Evolutionary conservation across 2,797 vertebrate genomes (phyloP).

Genomic region (Onychomys torridus): DNA sequence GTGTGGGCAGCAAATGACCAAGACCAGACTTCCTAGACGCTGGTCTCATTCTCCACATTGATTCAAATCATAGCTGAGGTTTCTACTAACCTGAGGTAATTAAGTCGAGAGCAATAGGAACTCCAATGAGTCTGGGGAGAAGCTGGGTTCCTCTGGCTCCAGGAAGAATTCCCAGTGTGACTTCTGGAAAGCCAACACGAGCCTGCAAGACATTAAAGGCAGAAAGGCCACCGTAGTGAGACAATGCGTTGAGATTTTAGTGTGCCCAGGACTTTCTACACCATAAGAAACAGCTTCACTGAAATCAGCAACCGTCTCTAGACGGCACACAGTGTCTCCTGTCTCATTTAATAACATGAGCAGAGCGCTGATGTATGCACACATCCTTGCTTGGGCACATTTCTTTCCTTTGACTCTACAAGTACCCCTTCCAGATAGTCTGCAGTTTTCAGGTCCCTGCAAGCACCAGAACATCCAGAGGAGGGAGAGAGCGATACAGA

Average conservation of each 20-base stretch:
- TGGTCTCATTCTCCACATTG: background rate
- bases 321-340: background rate
- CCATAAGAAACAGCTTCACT: background rate
- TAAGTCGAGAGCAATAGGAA: slow-evolving; percentile 93
- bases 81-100: slow-evolving; percentile 93
- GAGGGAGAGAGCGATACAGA: background rate
- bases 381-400: background rate
- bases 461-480: background rate
- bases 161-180: slow-evolving; percentile 94
- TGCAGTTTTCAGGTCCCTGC: background rate
- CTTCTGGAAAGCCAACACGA: slow-evolving; percentile 93
- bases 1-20: background rate
- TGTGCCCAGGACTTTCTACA: background rate
- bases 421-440: background rate
- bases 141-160: slow-evolving; percentile 94
- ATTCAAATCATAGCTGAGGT: background rate
- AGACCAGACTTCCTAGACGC: background rate
- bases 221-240: slow-evolving; percentile 44
- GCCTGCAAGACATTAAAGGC: slow-evolving; percentile 87
- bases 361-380: background rate
- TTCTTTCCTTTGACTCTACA: background rate
- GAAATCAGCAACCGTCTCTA: background rate
- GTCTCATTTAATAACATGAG: background rate
- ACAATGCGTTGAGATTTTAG: background rate
- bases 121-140: slow-evolving; percentile 93